A percentile compares a stretch with the other conserved stretches of the same genome.
Evolutionary conservation across 2,888 invertebrate species (phyloP).

Genomic region (Shargacucullia verbasci): DNA sequence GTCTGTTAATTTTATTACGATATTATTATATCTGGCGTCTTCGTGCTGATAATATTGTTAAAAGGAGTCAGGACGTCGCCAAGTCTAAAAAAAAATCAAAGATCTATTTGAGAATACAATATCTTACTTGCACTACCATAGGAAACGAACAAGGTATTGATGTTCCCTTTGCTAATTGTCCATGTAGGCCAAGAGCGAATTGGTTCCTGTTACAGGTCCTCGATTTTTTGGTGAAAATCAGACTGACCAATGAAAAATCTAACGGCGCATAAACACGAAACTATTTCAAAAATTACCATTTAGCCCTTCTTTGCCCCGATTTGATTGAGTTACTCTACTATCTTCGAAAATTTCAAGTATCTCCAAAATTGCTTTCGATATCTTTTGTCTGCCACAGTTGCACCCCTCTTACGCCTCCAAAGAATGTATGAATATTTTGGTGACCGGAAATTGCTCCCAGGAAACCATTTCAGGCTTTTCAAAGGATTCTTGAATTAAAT

Average conservation of each 20-base stretch:
- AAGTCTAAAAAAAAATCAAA: not conserved
- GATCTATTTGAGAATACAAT: too few relatives aligned
- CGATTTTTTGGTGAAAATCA: too few relatives aligned
- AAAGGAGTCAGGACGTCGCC: constrained; percentile 3
- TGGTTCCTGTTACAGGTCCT: too few relatives aligned
- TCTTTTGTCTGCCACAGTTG: constrained; percentile 5
- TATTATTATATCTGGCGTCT: constrained; percentile 37
- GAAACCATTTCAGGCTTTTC: constrained; percentile 35
- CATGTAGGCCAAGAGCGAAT: too few relatives aligned
- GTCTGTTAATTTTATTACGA: constrained; percentile 45
- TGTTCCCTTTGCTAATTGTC: too few relatives aligned
- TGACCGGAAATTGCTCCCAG: constrained; percentile 49
- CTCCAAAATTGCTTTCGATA: constrained; percentile 41
- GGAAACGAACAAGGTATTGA: too few relatives aligned
- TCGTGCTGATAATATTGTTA: constrained; percentile 25
- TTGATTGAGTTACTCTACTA: too few relatives aligned
- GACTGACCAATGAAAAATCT: too few relatives aligned
- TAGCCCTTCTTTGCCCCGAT: not conserved
- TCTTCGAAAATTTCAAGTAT: constrained; percentile 46
- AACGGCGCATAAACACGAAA: too few relatives aligned
- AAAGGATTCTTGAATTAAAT: constrained; percentile 22
- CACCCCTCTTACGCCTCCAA: constrained; percentile 13
- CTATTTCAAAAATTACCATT: too few relatives aligned
- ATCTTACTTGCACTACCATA: too few relatives aligned
- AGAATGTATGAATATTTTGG: constrained; percentile 52